Percentiles rank a stretch among this genome's conserved stretches.
These are phyloP conservation scores for Odocoileus virginianus DNA, from an alignment of 2,113 vertebrate species.

Conservation along the genomic window DNA sequence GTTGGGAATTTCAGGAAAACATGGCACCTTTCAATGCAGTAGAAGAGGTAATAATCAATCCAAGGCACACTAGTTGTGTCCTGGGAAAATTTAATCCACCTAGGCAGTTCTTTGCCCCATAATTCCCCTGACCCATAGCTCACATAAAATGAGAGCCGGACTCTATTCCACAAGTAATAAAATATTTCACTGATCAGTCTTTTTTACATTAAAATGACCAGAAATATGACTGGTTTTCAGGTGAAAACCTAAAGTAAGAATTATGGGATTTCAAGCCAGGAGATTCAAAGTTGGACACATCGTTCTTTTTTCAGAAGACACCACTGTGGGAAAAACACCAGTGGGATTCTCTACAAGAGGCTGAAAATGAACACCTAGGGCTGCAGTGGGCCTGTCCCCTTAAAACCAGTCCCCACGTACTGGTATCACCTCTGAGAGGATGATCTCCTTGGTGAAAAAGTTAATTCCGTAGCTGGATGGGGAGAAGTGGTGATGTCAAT, in stretches of 20 bases:
- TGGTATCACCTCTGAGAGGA: neutral
- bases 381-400: neutral
- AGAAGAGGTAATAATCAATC: constrained; percentile 70
- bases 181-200: neutral
- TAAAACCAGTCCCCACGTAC: neutral
- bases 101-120: constrained; percentile 26
- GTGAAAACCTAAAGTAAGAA: neutral
- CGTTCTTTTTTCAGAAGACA: neutral
- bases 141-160: neutral
- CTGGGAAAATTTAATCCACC: constrained; percentile 52
- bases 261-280: constrained; percentile 22
- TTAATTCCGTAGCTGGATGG: neutral
- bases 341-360: neutral
- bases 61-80: constrained; percentile 61
- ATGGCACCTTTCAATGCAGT: constrained; percentile 63
- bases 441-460: neutral
- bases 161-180: neutral
- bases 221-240: neutral
- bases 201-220: constrained; percentile 1
- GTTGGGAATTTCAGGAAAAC: constrained; percentile 60
- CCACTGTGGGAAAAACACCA: neutral
- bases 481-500: neutral
- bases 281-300: neutral
- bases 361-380: neutral
- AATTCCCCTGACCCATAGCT: neutral